Conservation (phyloP, 2,797 vertebrate species). For the Enteromius viviparus region DNA sequence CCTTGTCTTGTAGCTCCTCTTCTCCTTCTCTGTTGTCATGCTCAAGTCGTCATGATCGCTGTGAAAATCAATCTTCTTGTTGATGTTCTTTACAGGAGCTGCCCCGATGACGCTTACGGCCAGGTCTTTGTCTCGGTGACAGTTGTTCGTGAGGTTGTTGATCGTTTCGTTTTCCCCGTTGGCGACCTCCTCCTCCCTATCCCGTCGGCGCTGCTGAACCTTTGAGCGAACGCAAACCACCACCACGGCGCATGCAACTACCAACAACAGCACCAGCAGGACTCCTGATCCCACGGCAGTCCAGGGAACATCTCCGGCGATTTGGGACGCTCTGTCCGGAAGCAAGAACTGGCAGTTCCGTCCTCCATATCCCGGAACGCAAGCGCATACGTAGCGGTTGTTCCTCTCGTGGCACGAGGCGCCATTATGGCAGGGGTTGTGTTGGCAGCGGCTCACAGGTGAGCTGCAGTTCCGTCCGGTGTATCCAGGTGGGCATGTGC, state of each 20-base stretch:
- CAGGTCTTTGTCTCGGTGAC: slow-evolving; percentile 90
- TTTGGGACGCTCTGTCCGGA: slow-evolving; percentile 84
- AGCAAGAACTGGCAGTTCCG: slow-evolving; percentile 96
- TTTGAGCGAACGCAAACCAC: slow-evolving; percentile 87
- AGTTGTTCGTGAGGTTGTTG: slow-evolving; percentile 92
- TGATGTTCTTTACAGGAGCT: slow-evolving; percentile 93
- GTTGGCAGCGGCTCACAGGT: slow-evolving; percentile 90
- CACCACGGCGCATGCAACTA: slow-evolving; percentile 87
- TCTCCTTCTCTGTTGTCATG: slow-evolving; percentile 78
- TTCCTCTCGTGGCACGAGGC: slow-evolving; percentile 93
- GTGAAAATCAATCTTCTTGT: slow-evolving; percentile 95
- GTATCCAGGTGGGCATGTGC: slow-evolving; percentile 91
- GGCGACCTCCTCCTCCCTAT: slow-evolving; percentile 68
- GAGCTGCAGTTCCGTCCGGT: slow-evolving; percentile 92
- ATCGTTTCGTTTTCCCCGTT: slow-evolving; percentile 88
- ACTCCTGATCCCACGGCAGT: slow-evolving; percentile 89
- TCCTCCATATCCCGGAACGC: slow-evolving; percentile 87
- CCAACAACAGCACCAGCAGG: slow-evolving; percentile 87
- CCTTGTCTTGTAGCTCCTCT: slow-evolving; percentile 86
- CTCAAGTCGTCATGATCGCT: slow-evolving; percentile 74
- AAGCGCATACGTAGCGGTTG: slow-evolving; percentile 92
- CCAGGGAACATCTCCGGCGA: slow-evolving; percentile 86
- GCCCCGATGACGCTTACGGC: slow-evolving; percentile 82
- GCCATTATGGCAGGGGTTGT: slow-evolving; percentile 94
- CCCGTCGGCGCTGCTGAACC: slow-evolving; percentile 76